phyloP scores from a whole-genome alignment of 1,140 invertebrate species.

The Sitophilus oryzae region DNA sequence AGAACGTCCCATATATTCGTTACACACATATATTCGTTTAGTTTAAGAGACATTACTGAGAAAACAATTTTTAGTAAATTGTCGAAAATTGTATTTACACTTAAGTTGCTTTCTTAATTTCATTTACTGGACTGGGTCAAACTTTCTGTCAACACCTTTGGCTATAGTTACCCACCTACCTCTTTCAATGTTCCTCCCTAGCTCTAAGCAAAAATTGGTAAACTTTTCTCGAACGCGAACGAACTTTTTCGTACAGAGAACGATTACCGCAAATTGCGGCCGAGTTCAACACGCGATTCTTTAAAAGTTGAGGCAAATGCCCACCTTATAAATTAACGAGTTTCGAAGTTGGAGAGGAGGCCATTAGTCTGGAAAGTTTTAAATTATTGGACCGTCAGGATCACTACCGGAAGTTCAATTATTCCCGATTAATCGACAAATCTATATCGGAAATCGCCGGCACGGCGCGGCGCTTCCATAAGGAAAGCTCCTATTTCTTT shows the following conservation, averaged over 20 bases:
- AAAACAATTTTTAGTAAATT: too few species aligned
- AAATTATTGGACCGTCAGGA: conserved; percentile 3
- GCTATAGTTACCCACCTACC: too few species aligned
- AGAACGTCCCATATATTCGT: too few species aligned
- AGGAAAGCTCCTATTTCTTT: too few species aligned
- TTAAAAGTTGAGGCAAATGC: conserved; percentile 3
- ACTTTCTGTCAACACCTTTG: too few species aligned
- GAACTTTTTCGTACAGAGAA: background rate
- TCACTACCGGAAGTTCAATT: conserved; percentile 2
- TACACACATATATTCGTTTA: too few species aligned
- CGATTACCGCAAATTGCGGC: background rate
- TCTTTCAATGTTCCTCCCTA: too few species aligned
- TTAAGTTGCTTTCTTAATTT: too few species aligned
- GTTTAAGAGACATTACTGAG: too few species aligned
- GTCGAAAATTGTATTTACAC: too few species aligned
- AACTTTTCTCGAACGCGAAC: background rate
- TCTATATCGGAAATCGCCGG: background rate
- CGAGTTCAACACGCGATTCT: background rate
- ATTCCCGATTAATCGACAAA: background rate
- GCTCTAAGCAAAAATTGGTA: background rate
- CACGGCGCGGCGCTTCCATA: too few species aligned
- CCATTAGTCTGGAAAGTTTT: conserved; percentile 5
- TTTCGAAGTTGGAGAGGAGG: background rate
- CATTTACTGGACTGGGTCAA: too few species aligned
- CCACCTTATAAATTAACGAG: conserved; percentile 4